Evolutionary conservation across 1,140 invertebrate genomes (phyloP).

Genomic region (Caenorhabditis brenneri): DNA sequence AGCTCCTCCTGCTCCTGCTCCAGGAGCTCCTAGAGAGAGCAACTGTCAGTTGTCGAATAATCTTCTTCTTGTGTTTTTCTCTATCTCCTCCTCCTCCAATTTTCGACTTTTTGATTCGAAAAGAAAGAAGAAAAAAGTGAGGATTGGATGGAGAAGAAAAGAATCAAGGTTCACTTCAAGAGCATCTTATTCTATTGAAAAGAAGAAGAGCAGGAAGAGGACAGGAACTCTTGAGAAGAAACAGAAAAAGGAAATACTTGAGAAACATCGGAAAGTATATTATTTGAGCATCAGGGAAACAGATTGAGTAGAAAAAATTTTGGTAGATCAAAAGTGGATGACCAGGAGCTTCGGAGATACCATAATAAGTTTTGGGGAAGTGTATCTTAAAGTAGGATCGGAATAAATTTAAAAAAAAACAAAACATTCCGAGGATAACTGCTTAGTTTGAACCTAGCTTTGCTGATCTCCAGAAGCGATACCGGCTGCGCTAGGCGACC

Average conservation of each 20-base stretch:
- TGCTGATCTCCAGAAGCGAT: too few species aligned
- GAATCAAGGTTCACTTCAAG: constrained; percentile 6
- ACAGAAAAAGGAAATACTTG: not conserved
- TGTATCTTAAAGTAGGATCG: too few species aligned
- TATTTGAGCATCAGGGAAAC: too few species aligned
- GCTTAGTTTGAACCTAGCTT: too few species aligned
- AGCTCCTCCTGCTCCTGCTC: not conserved
- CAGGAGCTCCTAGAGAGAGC: not conserved
- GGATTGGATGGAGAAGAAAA: not conserved
- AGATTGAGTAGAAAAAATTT: too few species aligned
- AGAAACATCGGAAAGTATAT: not conserved
- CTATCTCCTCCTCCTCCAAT: not conserved
- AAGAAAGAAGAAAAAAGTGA: not conserved
- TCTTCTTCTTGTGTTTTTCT: not conserved
- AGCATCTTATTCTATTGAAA: not conserved
- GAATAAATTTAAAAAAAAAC: too few species aligned
- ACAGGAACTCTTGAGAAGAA: too few species aligned
- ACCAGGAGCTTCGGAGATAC: too few species aligned
- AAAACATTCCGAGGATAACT: too few species aligned
- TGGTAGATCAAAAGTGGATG: too few species aligned
- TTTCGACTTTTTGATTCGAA: constrained; percentile 35
- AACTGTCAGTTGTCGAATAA: constrained; percentile 7
- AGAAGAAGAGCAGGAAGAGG: not conserved
- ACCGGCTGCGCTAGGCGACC: too few species aligned
- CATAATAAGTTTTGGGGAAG: too few species aligned